Evolutionary conservation across 2,888 invertebrate species (phyloP).

Genomic region (Calephelis perditalis): DNA sequence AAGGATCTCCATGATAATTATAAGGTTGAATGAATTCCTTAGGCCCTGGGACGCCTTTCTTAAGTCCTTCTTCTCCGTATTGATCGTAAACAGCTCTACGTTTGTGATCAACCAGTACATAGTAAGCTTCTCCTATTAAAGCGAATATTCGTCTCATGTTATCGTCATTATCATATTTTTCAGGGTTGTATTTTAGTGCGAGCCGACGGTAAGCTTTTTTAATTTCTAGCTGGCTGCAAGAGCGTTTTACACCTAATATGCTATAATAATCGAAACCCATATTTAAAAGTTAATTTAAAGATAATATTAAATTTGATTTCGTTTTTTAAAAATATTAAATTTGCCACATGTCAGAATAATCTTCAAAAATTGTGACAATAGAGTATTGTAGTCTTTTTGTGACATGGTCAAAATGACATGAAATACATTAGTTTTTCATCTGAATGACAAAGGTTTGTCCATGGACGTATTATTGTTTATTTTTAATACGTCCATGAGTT

Average conservation of each 20-base stretch:
- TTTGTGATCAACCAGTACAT: constrained; percentile 83
- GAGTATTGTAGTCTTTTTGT: too few relatives aligned
- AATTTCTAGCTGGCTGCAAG: constrained; percentile 82
- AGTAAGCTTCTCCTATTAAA: constrained; percentile 87
- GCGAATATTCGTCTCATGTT: constrained; percentile 75
- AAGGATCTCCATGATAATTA: constrained; percentile 88
- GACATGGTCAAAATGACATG: too few relatives aligned
- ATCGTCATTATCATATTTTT: constrained; percentile 66
- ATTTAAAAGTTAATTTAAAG: constrained; percentile 23
- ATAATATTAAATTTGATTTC: background rate
- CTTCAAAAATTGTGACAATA: too few relatives aligned
- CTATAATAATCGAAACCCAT: constrained; percentile 89
- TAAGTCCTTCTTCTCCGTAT: constrained; percentile 92
- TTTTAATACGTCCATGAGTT: too few relatives aligned
- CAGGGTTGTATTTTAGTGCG: constrained; percentile 79
- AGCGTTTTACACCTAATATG: constrained; percentile 82
- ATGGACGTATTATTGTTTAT: too few relatives aligned
- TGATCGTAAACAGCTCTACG: constrained; percentile 90
- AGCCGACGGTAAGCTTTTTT: constrained; percentile 81
- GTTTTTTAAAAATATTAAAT: too few relatives aligned
- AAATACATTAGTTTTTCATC: too few relatives aligned
- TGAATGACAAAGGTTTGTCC: too few relatives aligned
- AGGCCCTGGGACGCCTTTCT: constrained; percentile 86
- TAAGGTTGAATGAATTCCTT: constrained; percentile 83
- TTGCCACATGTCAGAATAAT: too few relatives aligned